Evolutionary conservation across 2,113 vertebrate species (phyloP), one percentile per base, ranked within the genome.

Genomic region (Pseudorectes ferrugineus): DNA sequence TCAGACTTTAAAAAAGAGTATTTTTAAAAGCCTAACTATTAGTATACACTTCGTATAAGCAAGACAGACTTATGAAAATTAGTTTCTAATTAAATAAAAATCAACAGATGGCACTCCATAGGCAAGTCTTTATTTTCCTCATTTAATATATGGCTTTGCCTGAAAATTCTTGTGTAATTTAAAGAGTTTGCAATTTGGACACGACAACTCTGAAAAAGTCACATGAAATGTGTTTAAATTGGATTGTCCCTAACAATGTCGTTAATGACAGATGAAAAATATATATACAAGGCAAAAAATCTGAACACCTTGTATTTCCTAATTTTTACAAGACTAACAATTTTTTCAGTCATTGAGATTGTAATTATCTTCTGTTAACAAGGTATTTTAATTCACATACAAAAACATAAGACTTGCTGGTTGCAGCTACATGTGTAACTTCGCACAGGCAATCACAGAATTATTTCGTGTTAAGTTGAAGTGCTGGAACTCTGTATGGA

Each of bases 51-150:
- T 54, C 31, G 13, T 35, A 29, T 42, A 78, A 94, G 59, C 1
- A 10, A 93, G 45, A 66, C 38, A 96, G 83, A 93, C 71, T 77
- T 79, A 73, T 74, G 71, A 67, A 67, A 61, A 66, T 48, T 4
- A 59, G 63, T 92, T 73, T 83, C 81, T 81, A 93, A 94, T 94
- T 92, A 79, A 85, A 86, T 29, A 84, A 70, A 89, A 95, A 90
- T 81, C 79, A 92, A 86, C 94, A 96, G 92, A 96, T 94, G 93
- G 91, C 62, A 88, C 88, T 82, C 48, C 82, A 91, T 80, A 95
- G 51, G 67, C 75, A 95, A 91, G 48, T 29, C 73, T 72, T 59
- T 73, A 48, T 88, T 88, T 88, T 92, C 68, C 36, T 51, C 78
- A 65, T 82, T 58, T 89, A 92, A 70, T 94, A 48, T 16, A 58